Conservation (phyloP, 2,797 vertebrate species). For the Sparus aurata region DNA sequence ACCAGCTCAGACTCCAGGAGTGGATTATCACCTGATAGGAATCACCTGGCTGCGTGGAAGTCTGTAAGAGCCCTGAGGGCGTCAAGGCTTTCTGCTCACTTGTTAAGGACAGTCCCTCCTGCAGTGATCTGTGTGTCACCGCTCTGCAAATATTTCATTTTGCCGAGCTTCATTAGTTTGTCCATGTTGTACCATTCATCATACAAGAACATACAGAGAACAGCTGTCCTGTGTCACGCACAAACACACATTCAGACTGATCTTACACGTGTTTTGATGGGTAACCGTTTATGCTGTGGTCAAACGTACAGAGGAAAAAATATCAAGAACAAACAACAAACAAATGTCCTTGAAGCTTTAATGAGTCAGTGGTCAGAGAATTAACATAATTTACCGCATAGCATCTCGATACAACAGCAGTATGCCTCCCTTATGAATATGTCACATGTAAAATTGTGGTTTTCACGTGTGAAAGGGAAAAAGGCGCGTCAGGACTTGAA, state of each 20-base stretch:
- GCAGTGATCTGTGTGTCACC: neutral
- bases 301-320: neutral
- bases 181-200: neutral
- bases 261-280: too few species aligned
- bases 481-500: too few species aligned
- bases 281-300: neutral
- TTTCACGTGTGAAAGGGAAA: too few species aligned
- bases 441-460: too few species aligned
- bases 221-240: too few species aligned
- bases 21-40: neutral
- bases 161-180: neutral
- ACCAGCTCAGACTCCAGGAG: neutral
- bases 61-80: neutral
- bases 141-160: neutral
- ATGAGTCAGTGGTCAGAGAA: neutral
- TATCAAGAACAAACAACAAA: neutral
- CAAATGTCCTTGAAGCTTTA: neutral
- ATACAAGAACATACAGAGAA: neutral
- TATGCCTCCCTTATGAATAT: too few species aligned
- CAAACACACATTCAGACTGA: neutral
- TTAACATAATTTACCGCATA: neutral
- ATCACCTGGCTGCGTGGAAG: conserved; percentile 3
- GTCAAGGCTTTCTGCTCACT: neutral
- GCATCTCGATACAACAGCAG: neutral
- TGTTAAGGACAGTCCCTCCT: neutral